Base-by-base conservation (phyloP, 2,797 vertebrate genomes). In the Alcedo atthis region DNA sequence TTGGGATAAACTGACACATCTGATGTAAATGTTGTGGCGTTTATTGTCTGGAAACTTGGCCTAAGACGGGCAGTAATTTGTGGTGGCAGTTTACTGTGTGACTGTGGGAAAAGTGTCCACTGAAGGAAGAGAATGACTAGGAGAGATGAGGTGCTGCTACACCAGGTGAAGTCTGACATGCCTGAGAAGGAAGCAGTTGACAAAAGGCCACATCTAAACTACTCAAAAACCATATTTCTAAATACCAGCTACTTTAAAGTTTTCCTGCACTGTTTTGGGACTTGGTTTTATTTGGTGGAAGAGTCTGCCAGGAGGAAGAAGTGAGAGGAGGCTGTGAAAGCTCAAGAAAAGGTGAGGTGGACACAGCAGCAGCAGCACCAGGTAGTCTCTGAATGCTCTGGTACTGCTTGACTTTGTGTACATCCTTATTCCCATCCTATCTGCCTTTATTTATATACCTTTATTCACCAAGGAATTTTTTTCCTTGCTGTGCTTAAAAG, bases 1-100 rank as follows among this genome's bases (percentile, higher is more conserved):
- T 64, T 32, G 46, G 21, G n/a, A 20, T 85, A 19, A 73, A 40
- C 28, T 37, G 48, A 17, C 6, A 67, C 67, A 15, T 51, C 28
- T 0, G 0, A 1, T 70, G 46, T 37, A 68, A 20, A 55, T 37
- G 48, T 64, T 66, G 22, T 76, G 25, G 10, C 15, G 7, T n/a
- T 51, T 67, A 8, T 42, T 81, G 42, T 54, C 37, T 0, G 0
- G 51, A 62, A 93, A 42, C 30, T 49, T 1, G 1, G 48, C 19
- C 37, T 55, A 8, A 68, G 55, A 30, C 15, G 40, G 33, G n/a
- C 48, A 22, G 59, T 51, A 17, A 24, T 10, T 12, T 25, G n/a
- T 86, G 40, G 43, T 45, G 62, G 18, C 33, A 69, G 16, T 55
- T 79, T 48, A 4, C 10, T 51, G 8, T 46, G 6, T 51, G 66